These are phyloP conservation scores for Drosophila fungiperda DNA, from an alignment of 2,888 invertebrate genomes.

Conservation along the genomic window DNA sequence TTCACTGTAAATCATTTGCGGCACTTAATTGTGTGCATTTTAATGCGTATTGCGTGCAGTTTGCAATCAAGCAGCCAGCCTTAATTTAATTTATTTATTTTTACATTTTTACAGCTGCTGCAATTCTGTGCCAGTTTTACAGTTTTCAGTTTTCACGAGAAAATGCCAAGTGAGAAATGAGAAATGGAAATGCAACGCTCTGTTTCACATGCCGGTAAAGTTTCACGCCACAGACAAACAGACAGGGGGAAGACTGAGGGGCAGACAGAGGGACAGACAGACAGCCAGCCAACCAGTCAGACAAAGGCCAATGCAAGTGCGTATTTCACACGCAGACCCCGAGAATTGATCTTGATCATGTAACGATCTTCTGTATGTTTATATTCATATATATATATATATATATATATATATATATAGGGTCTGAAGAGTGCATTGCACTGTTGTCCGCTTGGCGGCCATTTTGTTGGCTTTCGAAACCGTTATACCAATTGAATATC, in stretches of 20 bases:
- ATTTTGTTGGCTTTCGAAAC: conserved; percentile 73
- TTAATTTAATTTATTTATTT: conserved; percentile 11
- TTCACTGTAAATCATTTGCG: conserved; percentile 78
- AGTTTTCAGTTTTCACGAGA: conserved; percentile 45
- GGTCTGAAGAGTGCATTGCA: conserved; percentile 63
- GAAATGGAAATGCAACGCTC: conserved; percentile 71
- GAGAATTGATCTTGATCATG: conserved; percentile 47
- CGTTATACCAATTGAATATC: conserved; percentile 74
- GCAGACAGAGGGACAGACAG: neutral
- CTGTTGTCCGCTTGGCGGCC: conserved; percentile 50
- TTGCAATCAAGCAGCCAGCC: conserved; percentile 50
- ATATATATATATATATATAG: neutral
- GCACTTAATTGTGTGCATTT: conserved; percentile 74
- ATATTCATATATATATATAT: neutral
- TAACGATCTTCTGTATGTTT: neutral
- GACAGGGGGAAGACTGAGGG: neutral
- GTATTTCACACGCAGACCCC: neutral
- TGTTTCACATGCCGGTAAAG: conserved; percentile 61
- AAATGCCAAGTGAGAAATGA: conserved; percentile 53
- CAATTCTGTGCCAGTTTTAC: conserved; percentile 63
- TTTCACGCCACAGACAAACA: conserved; percentile 53
- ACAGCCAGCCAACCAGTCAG: neutral
- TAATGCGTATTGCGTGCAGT: conserved; percentile 75
- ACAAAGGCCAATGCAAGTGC: neutral
- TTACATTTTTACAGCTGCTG: conserved; percentile 31